These are phyloP conservation scores for Thalassaphorura encarpata DNA, from an alignment of 1,140 invertebrate genomes.

Conservation along the genomic window DNA sequence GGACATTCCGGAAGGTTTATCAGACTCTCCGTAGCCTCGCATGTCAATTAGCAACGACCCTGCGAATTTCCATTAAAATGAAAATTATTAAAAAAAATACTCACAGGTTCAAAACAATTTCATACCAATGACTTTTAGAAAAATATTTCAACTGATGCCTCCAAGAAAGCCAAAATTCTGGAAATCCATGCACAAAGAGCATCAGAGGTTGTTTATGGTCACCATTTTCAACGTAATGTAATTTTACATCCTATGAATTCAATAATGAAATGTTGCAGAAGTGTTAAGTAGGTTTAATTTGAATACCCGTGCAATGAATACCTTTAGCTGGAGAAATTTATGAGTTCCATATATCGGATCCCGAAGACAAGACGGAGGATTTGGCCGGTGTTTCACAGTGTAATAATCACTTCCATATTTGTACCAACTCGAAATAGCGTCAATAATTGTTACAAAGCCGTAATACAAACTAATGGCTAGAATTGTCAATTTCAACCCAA, in stretches of 20 bases:
- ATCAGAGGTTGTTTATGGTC: conserved; percentile 49
- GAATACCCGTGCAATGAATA: conserved; percentile 13
- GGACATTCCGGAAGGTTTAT: conserved; percentile 47
- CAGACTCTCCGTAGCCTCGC: conserved; percentile 57
- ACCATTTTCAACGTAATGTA: conserved; percentile 56
- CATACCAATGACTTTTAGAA: conserved; percentile 51
- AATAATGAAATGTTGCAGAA: neutral
- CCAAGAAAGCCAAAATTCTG: conserved; percentile 60
- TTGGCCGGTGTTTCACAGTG: conserved; percentile 25
- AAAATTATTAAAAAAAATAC: neutral
- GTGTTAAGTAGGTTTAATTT: neutral
- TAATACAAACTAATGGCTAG: conserved; percentile 1
- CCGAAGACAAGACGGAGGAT: conserved; percentile 33
- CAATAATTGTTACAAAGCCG: neutral
- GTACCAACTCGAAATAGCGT: neutral
- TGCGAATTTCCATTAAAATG: neutral
- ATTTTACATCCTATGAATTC: conserved; percentile 43
- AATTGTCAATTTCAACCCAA: neutral
- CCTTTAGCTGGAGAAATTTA: conserved; percentile 34
- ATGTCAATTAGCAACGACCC: conserved; percentile 57
- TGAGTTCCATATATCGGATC: conserved; percentile 34
- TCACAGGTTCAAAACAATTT: no score
- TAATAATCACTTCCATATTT: conserved; percentile 11
- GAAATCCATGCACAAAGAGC: conserved; percentile 55
- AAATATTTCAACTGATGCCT: conserved; percentile 51